Conservation (phyloP, 2,797 vertebrate species). For the Pipistrellus kuhlii region DNA sequence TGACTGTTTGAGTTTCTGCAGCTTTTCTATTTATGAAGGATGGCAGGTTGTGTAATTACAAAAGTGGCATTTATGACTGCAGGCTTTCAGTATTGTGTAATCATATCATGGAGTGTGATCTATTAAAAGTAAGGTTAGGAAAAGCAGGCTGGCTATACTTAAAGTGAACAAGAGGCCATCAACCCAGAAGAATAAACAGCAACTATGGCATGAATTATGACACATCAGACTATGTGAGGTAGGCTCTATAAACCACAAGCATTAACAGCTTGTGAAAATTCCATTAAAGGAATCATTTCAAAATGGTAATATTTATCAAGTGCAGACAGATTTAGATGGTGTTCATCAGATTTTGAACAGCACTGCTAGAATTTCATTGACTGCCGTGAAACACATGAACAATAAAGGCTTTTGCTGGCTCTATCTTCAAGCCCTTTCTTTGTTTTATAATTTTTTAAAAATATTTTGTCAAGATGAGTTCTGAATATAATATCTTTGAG, state of each 20-base stretch:
- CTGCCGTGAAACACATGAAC: neutral
- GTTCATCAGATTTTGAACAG: neutral
- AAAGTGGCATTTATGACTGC: neutral
- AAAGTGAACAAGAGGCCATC: constrained; percentile 59
- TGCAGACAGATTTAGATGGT: neutral
- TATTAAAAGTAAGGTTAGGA: constrained; percentile 64
- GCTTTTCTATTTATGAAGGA: neutral
- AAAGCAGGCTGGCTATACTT: constrained; percentile 53
- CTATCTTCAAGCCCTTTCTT: no score
- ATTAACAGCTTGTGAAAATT: constrained; percentile 66
- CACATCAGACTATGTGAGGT: constrained; percentile 58
- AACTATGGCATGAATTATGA: constrained; percentile 49
- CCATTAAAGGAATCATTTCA: constrained; percentile 43
- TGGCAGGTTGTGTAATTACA: constrained; percentile 27
- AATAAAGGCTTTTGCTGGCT: neutral
- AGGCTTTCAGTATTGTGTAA: constrained; percentile 10
- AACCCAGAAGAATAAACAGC: constrained; percentile 14
- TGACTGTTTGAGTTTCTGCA: constrained; percentile 46
- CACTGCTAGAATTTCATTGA: neutral
- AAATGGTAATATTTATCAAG: constrained; percentile 49
- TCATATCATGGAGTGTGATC: neutral
- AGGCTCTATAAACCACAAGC: constrained; percentile 63
- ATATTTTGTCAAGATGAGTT: neutral
- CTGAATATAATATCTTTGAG: neutral
- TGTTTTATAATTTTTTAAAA: neutral